phyloP scores from a whole-genome alignment of 2,797 vertebrate genomes.

The Pangasius larnaudii region DNA sequence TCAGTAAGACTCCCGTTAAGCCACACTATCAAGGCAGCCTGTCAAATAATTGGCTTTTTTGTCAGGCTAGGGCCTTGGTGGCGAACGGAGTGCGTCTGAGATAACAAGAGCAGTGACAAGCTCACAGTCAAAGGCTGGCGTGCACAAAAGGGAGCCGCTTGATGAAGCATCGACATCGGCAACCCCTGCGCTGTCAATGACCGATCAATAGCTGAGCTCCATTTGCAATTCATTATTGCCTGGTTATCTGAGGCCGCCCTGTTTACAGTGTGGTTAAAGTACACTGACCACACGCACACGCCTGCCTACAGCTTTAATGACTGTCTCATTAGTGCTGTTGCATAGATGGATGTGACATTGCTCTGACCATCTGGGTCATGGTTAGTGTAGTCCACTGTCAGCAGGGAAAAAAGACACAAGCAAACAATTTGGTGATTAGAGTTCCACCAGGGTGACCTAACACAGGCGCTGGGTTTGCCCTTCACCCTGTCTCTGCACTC shows the following conservation, averaged over 20 bases:
- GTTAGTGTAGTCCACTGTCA: constrained; percentile 59
- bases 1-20: constrained; percentile 81
- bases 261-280: constrained; percentile 78
- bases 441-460: constrained; percentile 29
- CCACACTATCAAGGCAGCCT: constrained; percentile 78
- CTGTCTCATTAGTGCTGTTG: constrained; percentile 39
- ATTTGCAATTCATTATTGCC: constrained; percentile 88
- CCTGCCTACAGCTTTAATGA: constrained; percentile 36
- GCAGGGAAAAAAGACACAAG: constrained; percentile 36
- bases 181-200: constrained; percentile 74
- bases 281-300: constrained; percentile 49
- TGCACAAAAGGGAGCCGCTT: constrained; percentile 73
- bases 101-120: constrained; percentile 81
- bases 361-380: constrained; percentile 64
- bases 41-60: constrained; percentile 78
- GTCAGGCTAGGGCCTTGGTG: constrained; percentile 60
- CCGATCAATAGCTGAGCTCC: constrained; percentile 79
- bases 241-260: constrained; percentile 77
- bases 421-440: constrained; percentile 45
- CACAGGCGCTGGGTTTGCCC: constrained; percentile 26
- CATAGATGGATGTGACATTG: constrained; percentile 55
- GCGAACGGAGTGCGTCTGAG: constrained; percentile 71
- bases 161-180: constrained; percentile 80
- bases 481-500: constrained; percentile 35
- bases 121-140: constrained; percentile 73